Evolutionary conservation across 2,888 invertebrate species (phyloP), one percentile per base, ranked within the genome.

Genomic region (Lasiommata megera): DNA sequence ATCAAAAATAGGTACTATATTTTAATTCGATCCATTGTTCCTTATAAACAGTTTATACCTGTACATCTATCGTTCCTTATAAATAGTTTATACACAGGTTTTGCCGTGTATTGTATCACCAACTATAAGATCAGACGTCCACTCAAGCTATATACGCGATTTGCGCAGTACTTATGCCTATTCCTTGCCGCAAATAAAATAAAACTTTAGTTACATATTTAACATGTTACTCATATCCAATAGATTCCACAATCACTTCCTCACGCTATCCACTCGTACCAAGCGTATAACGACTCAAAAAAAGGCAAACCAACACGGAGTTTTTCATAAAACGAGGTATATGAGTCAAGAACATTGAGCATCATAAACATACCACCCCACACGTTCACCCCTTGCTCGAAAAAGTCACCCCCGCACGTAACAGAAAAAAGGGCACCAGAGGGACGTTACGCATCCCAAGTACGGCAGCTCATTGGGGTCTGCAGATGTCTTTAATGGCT

Each of bases 401-500:
- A 89, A 88, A 88, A 84, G 83, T 88, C 89, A 86, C 89, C 90
- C 88, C 89, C 88, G 82, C 87, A 87, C 87, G 83, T 83, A 84
- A 77, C 83, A 83, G 79, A 86, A 89, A 88, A 89, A 89, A 88
- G 86, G 86, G 85, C 85, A 81, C 82, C 79, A 76, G 71, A 85
- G 86, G 87, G 88, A 85, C 82, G 87, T 69, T 78, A 80, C 87
- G 88, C 88, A 88, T 88, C 86, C 82, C 83, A 84, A 88, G 87
- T 85, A 87, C 85, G 84, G 79, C 78, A 70, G 76, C 88, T 87
- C 87, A 87, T 86, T 86, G 76, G 79, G 84, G 82, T 79, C 88
- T 87, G 85, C 89, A 90, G 90, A 90, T 90, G 89, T 87, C 86
- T 88, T 87, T 90, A 89, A 90, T 89, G 88, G 87, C 84, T 87